phyloP scores from a whole-genome alignment of 2,113 vertebrate species.

The Nerophis ophidion region DNA sequence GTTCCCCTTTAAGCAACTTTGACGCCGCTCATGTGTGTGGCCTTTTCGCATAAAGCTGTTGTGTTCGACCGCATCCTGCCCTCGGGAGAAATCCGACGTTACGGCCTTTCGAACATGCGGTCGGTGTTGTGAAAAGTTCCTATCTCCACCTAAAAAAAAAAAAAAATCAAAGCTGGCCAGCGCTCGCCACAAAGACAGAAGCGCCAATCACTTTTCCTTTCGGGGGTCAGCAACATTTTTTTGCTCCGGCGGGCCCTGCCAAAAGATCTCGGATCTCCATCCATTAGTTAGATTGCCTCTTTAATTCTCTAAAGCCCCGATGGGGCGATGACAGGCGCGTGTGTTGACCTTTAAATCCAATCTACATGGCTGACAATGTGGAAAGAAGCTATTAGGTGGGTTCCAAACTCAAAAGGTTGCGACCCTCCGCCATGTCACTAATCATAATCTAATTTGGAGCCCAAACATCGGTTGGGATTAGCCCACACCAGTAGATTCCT shows the following conservation, averaged over 20 bases:
- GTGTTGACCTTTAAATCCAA: slow-evolving; percentile 60
- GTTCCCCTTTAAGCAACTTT: too few relatives aligned
- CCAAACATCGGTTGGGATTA: slow-evolving; percentile 8
- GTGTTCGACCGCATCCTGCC: not conserved
- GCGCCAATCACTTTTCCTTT: not conserved
- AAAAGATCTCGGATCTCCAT: slow-evolving; percentile 45
- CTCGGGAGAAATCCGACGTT: not conserved
- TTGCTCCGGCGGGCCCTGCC: slow-evolving; percentile 31
- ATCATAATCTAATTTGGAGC: slow-evolving; percentile 5
- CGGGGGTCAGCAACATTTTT: slow-evolving; percentile 41
- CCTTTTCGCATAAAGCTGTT: not conserved
- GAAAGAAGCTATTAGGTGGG: slow-evolving; percentile 31
- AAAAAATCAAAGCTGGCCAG: not conserved
- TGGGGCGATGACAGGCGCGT: slow-evolving; percentile 26
- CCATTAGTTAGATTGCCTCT: slow-evolving; percentile 59
- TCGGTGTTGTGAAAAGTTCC: not conserved
- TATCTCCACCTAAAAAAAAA: not conserved
- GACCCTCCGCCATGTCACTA: slow-evolving; percentile 7
- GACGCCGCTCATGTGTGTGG: not conserved
- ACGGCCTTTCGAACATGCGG: not conserved
- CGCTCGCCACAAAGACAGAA: slow-evolving; percentile 4
- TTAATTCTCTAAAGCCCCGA: slow-evolving; percentile 40
- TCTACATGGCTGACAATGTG: slow-evolving; percentile 43
- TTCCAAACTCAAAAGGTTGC: slow-evolving; percentile 19
- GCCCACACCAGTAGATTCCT: slow-evolving; percentile 34